Evolutionary conservation across 2,797 vertebrate species (phyloP).

Genomic region (Pempheris klunzingeri): DNA sequence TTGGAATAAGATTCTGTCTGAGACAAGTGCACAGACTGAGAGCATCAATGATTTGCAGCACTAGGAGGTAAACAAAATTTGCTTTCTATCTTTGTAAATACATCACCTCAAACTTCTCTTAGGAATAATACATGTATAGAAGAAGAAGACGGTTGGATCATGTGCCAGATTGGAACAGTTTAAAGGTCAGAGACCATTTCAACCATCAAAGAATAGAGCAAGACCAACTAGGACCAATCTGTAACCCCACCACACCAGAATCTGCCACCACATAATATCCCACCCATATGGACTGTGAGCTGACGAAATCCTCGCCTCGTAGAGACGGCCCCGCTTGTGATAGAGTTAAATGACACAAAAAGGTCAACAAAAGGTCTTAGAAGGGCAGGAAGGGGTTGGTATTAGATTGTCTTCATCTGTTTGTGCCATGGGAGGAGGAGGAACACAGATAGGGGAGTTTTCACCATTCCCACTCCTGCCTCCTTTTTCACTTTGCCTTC

Average conservation of each 20-base stretch:
- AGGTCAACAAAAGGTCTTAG: constrained; percentile 83
- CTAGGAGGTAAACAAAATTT: not conserved
- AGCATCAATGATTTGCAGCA: not conserved
- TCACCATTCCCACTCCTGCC: constrained; percentile 18
- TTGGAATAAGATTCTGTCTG: not conserved
- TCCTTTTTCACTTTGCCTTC: constrained; percentile 30
- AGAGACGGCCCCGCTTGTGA: constrained; percentile 63
- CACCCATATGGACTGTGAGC: constrained; percentile 25
- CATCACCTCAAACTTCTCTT: not conserved
- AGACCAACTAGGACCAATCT: not conserved
- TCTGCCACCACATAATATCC: constrained; percentile 13
- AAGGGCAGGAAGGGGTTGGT: constrained; percentile 68
- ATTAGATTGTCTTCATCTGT: constrained; percentile 61
- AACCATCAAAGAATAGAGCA: not conserved
- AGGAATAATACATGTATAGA: no score
- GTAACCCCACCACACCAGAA: not conserved
- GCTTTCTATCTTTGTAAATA: not conserved
- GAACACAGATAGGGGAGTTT: constrained; percentile 42
- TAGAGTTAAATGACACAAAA: constrained; percentile 74
- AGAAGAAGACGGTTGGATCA: not conserved
- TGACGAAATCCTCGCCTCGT: constrained; percentile 57
- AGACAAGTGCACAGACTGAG: not conserved
- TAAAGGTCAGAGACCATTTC: constrained; percentile 10
- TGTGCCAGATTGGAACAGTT: not conserved
- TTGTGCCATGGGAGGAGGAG: constrained; percentile 43